phyloP scores from a whole-genome alignment of 2,888 invertebrate genomes.

The Camptogramma bilineatum region DNA sequence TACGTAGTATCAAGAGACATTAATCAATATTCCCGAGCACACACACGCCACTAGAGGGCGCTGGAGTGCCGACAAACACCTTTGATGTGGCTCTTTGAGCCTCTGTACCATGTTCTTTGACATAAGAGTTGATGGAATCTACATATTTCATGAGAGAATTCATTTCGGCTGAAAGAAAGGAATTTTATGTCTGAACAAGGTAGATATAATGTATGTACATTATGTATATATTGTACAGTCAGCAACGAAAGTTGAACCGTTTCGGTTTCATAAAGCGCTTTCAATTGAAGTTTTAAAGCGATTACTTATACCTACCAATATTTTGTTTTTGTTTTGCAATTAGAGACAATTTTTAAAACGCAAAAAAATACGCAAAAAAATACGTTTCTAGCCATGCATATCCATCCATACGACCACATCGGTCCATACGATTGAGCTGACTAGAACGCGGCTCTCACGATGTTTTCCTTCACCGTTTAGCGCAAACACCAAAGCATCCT shows the following conservation, averaged over 20 bases:
- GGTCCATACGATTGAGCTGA: too few species aligned
- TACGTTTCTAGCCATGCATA: too few species aligned
- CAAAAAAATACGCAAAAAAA: too few species aligned
- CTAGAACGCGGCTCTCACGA: too few species aligned
- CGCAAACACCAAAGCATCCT: too few species aligned
- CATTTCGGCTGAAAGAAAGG: constrained; percentile 14
- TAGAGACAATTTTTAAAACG: too few species aligned
- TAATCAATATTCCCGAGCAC: constrained; percentile 41
- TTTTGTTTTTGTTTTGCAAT: too few species aligned
- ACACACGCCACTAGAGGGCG: constrained; percentile 24
- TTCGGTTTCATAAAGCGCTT: too few species aligned
- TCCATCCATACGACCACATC: too few species aligned
- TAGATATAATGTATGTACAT: background rate
- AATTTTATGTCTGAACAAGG: background rate
- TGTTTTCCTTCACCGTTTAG: too few species aligned
- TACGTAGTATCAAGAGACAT: constrained; percentile 31
- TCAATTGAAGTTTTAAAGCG: too few species aligned
- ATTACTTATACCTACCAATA: too few species aligned
- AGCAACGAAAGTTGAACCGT: background rate
- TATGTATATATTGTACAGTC: background rate
- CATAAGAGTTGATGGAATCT: constrained; percentile 36
- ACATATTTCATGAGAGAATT: constrained; percentile 34
- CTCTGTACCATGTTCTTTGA: constrained; percentile 42
- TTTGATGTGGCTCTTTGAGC: constrained; percentile 44
- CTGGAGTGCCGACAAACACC: constrained; percentile 34